Base-by-base conservation (phyloP, 1,140 invertebrate species). In the Drosophila tsacasi region DNA sequence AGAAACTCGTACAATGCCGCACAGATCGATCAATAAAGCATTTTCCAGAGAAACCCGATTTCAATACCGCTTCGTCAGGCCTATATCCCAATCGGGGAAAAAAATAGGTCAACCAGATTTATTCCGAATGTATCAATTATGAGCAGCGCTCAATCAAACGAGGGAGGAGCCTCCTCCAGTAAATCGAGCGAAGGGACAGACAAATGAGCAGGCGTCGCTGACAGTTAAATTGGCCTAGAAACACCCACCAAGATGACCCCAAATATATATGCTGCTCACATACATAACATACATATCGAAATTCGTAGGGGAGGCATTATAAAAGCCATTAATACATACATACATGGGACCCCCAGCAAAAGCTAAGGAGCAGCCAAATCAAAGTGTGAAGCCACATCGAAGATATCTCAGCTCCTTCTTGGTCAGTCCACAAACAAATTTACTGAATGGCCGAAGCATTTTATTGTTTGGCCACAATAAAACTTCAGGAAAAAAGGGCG, bases 251-350 rank as follows among this genome's bases (percentile, higher is more conserved):
- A 65, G 50, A 44, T 25, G 60, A 42, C 21, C 42, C 55, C 5
- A 46, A n/a, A 74, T 59, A 58, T 59, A 58, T 54, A 55, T 39
- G 39, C 12, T 12, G 35, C 12, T 5, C 52, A 49, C 37, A 49
- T 23, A 54, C 3, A n/a, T 37, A 12, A 54, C 3, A n/a, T 37
- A 12, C 30, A 30, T 49, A 73, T 65, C 35, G 10, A 73, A 68
- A 79, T 79, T 46, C 75, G 52, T 42, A 50, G 79, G 69, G 76
- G 79, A 66, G 76, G 83, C 83, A 81, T 87, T 86, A 80, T 87
- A 87, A 87, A 87, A 83, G 83, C 83, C 64, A 87, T 87, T 87
- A 86, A 83, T 87, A 86, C 61, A 86, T 58, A 64, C 69, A n/a
- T 13, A 67, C 37, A 71, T 37, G n/a, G 55, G 52, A 19, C 55